Evolutionary conservation across 2,888 invertebrate genomes (phyloP), one percentile per base, ranked within the genome.

Genomic region (Timandra comae): DNA sequence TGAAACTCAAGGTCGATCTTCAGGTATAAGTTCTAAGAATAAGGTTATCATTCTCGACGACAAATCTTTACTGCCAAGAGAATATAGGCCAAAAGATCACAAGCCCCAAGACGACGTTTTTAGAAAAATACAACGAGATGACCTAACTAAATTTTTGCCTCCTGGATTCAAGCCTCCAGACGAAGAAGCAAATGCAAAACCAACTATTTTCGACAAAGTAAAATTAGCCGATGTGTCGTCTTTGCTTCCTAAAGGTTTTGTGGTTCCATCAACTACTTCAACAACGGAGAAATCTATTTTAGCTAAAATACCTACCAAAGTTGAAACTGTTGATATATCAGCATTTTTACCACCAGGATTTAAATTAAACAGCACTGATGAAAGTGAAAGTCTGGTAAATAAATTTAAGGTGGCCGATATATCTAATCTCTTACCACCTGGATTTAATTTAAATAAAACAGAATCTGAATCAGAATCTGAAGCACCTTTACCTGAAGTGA

Each of bases 291-390:
- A 69, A 45, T 42, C 71, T 20, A 77, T 66, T 45, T 21, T 35
- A 27, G 7, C 54, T 10, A 69, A 67, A 39, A 29, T 73, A 39
- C 63, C 75, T 20, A 29, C 48, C 7, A 64, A 69, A 22, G 49
- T 72, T 29, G 49, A 60, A 9, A 52, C 74, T 27, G 54, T 79
- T 12, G 90, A 91, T 45, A 74, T 92, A 37, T 81, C 87, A 26
- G 88, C 89, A 32, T 88, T 93, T 37, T 67, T 92, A 38, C 93
- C 92, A 6, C 87, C 89, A 22, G 90, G 86, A 16, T 89, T 79
- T 52, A 88, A 88, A 46, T 48, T 74, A 12, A 78, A 82, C 44
- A 46, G 26, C 3, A 66, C 64, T 16, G 67, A 72, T 43, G 60
- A 53, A 26, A 39, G 42, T 16, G 62, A 66, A 2, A 52, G 16